These are phyloP conservation scores for Drosophila hamatofila DNA, from an alignment of 2,888 invertebrate species.

Conservation along the genomic window DNA sequence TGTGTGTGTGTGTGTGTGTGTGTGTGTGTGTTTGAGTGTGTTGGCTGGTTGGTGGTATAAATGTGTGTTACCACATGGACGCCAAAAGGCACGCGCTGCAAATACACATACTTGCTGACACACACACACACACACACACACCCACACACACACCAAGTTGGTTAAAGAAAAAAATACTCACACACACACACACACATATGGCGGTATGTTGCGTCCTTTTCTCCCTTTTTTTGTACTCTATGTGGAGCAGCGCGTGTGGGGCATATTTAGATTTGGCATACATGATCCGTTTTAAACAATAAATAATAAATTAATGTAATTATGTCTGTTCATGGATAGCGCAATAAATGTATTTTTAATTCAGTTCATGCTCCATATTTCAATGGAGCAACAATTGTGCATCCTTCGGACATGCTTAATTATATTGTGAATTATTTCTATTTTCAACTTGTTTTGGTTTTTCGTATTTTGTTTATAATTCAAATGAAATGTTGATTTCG, in stretches of 20 bases:
- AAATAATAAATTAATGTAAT: slow-evolving; percentile 3
- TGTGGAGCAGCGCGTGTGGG: not conserved
- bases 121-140: slow-evolving; percentile 20
- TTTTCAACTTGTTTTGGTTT: not conserved
- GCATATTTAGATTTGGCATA: slow-evolving; percentile 3
- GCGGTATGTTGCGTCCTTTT: not conserved
- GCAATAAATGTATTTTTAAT: not conserved
- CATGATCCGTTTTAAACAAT: slow-evolving; percentile 6
- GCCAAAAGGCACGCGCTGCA: slow-evolving; percentile 61
- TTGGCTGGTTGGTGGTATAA: slow-evolving; percentile 16
- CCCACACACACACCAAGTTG: slow-evolving; percentile 17
- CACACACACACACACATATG: slow-evolving; percentile 21
- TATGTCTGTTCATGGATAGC: not conserved
- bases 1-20: slow-evolving; percentile 2
- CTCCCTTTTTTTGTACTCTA: not conserved
- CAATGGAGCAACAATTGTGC: not conserved
- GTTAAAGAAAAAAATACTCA: not conserved
- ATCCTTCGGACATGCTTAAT: not conserved
- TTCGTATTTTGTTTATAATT: not conserved
- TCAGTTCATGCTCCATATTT: not conserved
- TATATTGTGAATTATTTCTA: not conserved
- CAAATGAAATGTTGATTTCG: not conserved
- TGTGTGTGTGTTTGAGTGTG: slow-evolving; percentile 13
- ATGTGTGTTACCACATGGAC: slow-evolving; percentile 58
- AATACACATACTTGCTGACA: slow-evolving; percentile 35